A percentile compares a stretch with the other conserved stretches of the same genome.
Evolutionary conservation across 2,113 vertebrate genomes (phyloP).

Genomic region (Puffinus mauretanicus): DNA sequence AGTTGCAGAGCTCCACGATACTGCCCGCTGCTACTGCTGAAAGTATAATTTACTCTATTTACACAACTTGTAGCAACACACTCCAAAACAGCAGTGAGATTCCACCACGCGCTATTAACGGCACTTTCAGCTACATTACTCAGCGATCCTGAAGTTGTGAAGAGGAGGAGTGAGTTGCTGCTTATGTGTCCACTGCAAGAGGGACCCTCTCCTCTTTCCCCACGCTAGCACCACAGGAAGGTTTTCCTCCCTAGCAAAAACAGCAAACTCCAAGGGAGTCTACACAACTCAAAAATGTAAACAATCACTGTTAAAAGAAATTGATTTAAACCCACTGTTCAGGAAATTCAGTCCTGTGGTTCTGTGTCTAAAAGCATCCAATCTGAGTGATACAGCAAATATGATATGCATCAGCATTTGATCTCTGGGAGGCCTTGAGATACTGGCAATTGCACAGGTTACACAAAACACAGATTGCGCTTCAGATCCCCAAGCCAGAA

Average conservation of each 20-base stretch:
- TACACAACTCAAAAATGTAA: not conserved
- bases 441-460: not conserved
- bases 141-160: not conserved
- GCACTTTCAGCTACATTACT: conserved; percentile 18
- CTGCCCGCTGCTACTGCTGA: not conserved
- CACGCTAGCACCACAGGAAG: not conserved
- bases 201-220: not conserved
- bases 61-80: conserved; percentile 20
- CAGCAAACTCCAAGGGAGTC: not conserved
- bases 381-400: not conserved
- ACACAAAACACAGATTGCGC: not conserved
- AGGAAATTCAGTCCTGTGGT: conserved; percentile 1
- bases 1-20: not conserved
- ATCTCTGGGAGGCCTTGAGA: not conserved
- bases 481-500: not conserved
- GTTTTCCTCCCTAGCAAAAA: not conserved
- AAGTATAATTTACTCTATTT: conserved; percentile 51
- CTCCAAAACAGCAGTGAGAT: conserved; percentile 14
- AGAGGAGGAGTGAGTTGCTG: not conserved
- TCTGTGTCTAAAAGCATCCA: not conserved
- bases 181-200: not conserved
- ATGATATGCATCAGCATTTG: not conserved
- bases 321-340: not conserved
- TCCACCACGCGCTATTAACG: not conserved
- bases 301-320: conserved; percentile 9